These are phyloP conservation scores for Habroteleia sp. DNA, from an alignment of 2,888 invertebrate species.

Conservation along the genomic window DNA sequence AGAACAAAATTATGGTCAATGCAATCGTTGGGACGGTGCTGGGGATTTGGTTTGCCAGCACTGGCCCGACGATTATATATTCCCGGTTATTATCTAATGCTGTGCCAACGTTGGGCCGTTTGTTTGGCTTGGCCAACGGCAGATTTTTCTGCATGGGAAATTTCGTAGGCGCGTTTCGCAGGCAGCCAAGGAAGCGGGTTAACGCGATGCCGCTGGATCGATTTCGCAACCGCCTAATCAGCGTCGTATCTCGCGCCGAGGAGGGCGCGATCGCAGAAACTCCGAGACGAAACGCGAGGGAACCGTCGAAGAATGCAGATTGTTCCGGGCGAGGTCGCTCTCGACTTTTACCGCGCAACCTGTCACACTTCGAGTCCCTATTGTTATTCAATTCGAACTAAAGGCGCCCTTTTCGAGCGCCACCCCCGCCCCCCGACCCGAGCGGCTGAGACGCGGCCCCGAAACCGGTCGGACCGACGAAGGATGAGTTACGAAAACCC, in stretches of 20 bases:
- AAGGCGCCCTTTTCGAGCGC: too few species aligned
- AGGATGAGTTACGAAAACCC: constrained; percentile 16
- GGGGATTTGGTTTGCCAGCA: too few species aligned
- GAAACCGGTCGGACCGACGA: too few species aligned
- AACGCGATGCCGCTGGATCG: constrained; percentile 68
- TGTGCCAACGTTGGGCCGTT: too few species aligned
- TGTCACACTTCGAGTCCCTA: constrained; percentile 33
- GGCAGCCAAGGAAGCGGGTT: constrained; percentile 66
- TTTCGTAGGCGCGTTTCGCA: constrained; percentile 53
- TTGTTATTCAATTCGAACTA: constrained; percentile 34
- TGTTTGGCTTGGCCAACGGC: too few species aligned
- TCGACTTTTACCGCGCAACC: constrained; percentile 52
- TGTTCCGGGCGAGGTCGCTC: constrained; percentile 59
- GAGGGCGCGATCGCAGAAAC: constrained; percentile 46
- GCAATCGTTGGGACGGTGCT: too few species aligned
- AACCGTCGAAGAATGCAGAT: constrained; percentile 57
- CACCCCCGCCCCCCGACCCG: too few species aligned
- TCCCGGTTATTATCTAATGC: too few species aligned
- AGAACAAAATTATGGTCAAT: too few species aligned
- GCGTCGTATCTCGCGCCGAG: constrained; percentile 45
- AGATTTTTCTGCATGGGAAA: too few species aligned
- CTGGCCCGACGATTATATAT: too few species aligned
- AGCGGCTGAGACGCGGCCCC: too few species aligned
- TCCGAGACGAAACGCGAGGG: constrained; percentile 52
- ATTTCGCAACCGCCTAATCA: constrained; percentile 70